Base-by-base conservation (phyloP, 1,140 invertebrate species). In the Zaprionus inermis region DNA sequence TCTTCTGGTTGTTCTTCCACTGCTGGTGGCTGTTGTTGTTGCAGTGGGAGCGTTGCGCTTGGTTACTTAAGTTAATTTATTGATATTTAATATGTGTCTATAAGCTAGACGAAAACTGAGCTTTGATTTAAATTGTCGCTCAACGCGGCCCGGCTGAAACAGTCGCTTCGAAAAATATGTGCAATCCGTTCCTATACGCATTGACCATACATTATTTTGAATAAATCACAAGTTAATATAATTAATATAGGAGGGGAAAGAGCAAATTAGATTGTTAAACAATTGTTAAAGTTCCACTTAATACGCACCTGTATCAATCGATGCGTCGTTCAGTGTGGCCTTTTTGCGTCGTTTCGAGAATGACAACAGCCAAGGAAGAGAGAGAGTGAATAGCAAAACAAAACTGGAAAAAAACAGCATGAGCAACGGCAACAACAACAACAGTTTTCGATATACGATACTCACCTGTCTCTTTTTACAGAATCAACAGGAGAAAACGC, bases 401-500 rank as follows among this genome's bases (percentile, higher is more conserved):
- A 51, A 20, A 51, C 18, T 20, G 16, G 14, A 6, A 24, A 6
- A 9, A 24, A 24, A 16, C 51, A 24, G 7, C 20, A 24, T 24
- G 22, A 12, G 14, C 16, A 58, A 34, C 30, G 16, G 20, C 6
- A 56, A 41, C n/a, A 38, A 59, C 34, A 44, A 44, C 14, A 46
- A 14, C 24, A 28, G 24, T 28, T 28, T 16, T 44, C 38, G 38
- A 44, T 41, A 34, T 34, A 52, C 54, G 38, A 57, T 18, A 34
- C 51, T 70, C 34, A 69, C 54, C 66, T 70, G 55, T 18, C 34
- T 28, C 16, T 60, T 22, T 68, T 69, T 75, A 63, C 78, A 92
- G 90, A 91, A 65, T 65, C 79, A 79, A 51, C 67, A 94, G 94
- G 93, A 96, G 92, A 93, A 95, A 93, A 94, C 94, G 92, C 93